Evolutionary conservation across 2,113 vertebrate species (phyloP).

Genomic region (Amphilophus citrinellus): DNA sequence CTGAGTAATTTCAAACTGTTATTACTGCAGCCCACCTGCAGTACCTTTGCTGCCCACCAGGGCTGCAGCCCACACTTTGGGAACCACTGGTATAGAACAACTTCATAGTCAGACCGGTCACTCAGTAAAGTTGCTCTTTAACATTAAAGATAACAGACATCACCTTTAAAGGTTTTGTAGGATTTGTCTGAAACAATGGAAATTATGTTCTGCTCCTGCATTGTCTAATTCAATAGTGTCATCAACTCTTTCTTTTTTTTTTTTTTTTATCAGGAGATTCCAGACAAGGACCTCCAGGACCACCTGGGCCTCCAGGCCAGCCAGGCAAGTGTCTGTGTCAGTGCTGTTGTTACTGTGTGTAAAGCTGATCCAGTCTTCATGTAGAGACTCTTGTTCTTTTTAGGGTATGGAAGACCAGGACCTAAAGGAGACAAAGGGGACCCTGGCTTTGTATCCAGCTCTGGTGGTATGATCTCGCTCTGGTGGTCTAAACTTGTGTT

Average conservation of each 20-base stretch:
- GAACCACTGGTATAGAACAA: not conserved
- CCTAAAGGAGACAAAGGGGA: conserved; percentile 88
- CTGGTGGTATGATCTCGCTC: conserved; percentile 84
- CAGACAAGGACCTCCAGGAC: conserved; percentile 82
- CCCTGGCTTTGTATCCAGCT: conserved; percentile 79
- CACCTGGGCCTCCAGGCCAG: conserved; percentile 86
- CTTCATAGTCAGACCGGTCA: not conserved
- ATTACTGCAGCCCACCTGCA: too few relatives aligned
- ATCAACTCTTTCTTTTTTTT: not conserved
- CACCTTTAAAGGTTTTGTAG: not conserved
- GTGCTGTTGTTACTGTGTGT: not conserved
- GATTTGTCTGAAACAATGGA: not conserved
- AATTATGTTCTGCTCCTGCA: not conserved
- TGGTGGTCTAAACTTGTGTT: not conserved
- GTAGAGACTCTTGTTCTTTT: conserved; percentile 7
- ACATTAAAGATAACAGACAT: not conserved
- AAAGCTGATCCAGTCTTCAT: not conserved
- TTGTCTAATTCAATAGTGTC: not conserved
- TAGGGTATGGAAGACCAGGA: conserved; percentile 89
- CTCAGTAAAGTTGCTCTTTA: not conserved
- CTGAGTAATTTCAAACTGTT: too few relatives aligned
- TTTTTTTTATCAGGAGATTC: conserved; percentile 68
- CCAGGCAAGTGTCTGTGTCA: conserved; percentile 74
- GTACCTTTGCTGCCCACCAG: too few relatives aligned
- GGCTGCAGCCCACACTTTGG: too few relatives aligned